Evolutionary conservation across 37 sponge, comb jelly and placozoan genomes (phyloP).

Genomic region (Eunapius fragilis): DNA sequence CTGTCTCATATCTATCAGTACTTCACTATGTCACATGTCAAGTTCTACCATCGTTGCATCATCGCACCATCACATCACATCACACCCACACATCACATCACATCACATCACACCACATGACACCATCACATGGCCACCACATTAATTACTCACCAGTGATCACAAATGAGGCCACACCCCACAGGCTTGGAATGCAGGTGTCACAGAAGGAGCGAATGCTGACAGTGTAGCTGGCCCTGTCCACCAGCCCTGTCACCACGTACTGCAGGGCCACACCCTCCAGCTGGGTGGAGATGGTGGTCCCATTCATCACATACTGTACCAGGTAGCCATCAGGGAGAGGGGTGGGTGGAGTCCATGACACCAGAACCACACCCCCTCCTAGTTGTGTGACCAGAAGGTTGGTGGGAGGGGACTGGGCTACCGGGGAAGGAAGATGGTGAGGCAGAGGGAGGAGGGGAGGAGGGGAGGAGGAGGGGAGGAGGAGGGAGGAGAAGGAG

Average conservation of each 20-base stretch:
- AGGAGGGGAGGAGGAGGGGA: no score
- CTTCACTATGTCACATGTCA: background rate
- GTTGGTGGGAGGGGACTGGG: constrained; percentile 6
- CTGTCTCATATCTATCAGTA: background rate
- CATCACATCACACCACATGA: no score
- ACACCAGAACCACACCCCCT: constrained; percentile 94
- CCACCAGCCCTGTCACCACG: background rate
- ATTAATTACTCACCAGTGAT: constrained; percentile 16
- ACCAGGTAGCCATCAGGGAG: constrained; percentile 20
- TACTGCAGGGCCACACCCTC: background rate
- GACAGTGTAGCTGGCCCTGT: constrained; percentile 19
- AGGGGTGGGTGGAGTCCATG: constrained; percentile 26
- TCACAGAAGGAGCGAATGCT: constrained; percentile 16
- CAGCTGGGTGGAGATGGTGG: background rate
- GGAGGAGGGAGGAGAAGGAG: no score
- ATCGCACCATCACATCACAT: background rate
- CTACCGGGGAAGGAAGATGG: background rate
- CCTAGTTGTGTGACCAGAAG: constrained; percentile 82
- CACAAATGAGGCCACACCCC: background rate
- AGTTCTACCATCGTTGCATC: no score
- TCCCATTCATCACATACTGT: background rate
- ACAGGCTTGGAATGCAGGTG: constrained; percentile 7
- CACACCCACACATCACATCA: background rate
- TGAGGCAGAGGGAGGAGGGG: no score
- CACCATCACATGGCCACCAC: background rate